Evolutionary conservation across 2,797 vertebrate genomes (phyloP).

Genomic region (Sebastes umbrosus): DNA sequence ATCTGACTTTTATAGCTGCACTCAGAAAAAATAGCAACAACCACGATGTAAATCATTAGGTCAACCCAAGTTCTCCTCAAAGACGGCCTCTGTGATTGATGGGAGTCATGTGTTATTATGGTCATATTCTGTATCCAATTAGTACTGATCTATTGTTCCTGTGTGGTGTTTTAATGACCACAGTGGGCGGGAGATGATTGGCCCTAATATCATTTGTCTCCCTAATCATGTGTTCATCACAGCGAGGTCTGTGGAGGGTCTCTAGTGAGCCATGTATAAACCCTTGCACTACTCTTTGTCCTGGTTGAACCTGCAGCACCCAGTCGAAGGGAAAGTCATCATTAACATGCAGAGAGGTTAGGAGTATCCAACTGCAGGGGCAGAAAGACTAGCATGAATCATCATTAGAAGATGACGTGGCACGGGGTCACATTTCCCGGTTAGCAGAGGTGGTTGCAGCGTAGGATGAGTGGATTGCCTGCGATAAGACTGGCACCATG

Average conservation of each 20-base stretch:
- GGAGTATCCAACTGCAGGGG: conserved; percentile 54
- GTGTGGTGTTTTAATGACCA: conserved; percentile 87
- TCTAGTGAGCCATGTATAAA: conserved; percentile 80
- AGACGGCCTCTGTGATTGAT: conserved; percentile 82
- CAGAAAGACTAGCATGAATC: conserved; percentile 63
- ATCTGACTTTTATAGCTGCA: conserved; percentile 19
- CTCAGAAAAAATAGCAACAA: not conserved
- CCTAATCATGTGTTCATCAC: conserved; percentile 93
- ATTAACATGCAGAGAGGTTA: conserved; percentile 72
- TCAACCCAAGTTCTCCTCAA: conserved; percentile 82
- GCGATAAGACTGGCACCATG: conserved; percentile 40
- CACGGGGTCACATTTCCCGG: conserved; percentile 51
- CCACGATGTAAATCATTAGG: conserved; percentile 73
- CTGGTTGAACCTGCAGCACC: conserved; percentile 40
- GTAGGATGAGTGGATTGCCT: conserved; percentile 17
- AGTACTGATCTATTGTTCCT: conserved; percentile 90
- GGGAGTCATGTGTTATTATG: conserved; percentile 81
- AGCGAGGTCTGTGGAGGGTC: conserved; percentile 79
- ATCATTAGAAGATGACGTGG: conserved; percentile 70
- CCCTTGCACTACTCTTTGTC: conserved; percentile 44
- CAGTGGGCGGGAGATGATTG: conserved; percentile 90
- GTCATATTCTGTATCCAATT: conserved; percentile 92
- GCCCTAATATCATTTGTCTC: conserved; percentile 90
- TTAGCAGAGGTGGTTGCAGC: conserved; percentile 39
- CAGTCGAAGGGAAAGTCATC: conserved; percentile 51